These are phyloP conservation scores for Volucella inflata DNA, from an alignment of 2,888 invertebrate genomes.

Conservation along the genomic window DNA sequence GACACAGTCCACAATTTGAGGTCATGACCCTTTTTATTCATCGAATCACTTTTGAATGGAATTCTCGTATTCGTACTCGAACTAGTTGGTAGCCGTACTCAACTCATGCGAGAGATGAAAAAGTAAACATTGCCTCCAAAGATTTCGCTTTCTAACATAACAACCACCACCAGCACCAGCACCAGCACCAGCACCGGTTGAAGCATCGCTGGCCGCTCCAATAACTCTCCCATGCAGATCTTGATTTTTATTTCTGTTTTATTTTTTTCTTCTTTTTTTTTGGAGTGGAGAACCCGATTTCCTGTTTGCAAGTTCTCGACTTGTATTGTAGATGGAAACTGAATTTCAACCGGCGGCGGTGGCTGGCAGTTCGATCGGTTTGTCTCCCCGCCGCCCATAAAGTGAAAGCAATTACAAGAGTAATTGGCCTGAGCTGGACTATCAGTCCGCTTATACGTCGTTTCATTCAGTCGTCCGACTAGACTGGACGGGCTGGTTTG, in stretches of 20 bases:
- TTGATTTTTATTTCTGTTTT: too few species aligned
- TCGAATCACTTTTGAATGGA: too few species aligned
- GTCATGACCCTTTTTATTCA: too few species aligned
- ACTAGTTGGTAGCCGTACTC: too few species aligned
- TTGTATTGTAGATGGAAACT: conserved; percentile 47
- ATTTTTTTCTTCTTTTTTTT: conserved; percentile 15
- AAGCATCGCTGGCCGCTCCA: conserved; percentile 11
- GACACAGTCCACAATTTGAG: too few species aligned
- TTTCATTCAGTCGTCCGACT: background rate
- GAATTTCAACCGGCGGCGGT: conserved; percentile 43
- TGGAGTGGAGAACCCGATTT: conserved; percentile 52
- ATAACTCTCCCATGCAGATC: conserved; percentile 35
- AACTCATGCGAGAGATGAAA: background rate
- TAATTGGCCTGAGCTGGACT: conserved; percentile 51
- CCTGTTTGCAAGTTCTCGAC: conserved; percentile 58
- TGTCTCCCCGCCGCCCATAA: conserved; percentile 53
- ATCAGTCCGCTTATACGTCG: background rate
- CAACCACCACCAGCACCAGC: conserved; percentile 22
- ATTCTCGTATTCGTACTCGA: too few species aligned
- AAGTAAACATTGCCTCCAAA: conserved; percentile 4
- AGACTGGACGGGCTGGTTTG: conserved; percentile 22
- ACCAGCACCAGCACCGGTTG: too few species aligned
- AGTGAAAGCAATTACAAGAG: conserved; percentile 71
- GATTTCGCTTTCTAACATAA: conserved; percentile 56
- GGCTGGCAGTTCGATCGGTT: too few species aligned